These are phyloP conservation scores for Parus major DNA, from an alignment of 2,113 vertebrate species.

Conservation along the genomic window DNA sequence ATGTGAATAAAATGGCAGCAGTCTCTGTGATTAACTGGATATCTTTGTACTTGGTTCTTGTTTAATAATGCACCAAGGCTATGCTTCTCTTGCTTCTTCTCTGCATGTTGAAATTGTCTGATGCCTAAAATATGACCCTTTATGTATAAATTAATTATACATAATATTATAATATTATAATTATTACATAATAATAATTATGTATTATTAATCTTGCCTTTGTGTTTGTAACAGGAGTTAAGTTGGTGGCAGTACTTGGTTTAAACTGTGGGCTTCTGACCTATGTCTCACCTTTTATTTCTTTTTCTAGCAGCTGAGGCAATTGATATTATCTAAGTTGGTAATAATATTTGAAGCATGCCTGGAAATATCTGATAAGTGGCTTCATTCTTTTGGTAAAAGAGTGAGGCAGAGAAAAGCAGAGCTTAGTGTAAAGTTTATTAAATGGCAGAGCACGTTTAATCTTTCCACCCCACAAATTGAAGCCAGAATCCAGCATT, in stretches of 20 bases:
- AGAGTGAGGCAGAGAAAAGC: not conserved
- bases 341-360: conserved; percentile 16
- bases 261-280: not conserved
- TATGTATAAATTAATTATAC: too few species aligned
- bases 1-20: not conserved
- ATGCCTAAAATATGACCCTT: not conserved
- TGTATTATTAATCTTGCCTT: not conserved
- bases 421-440: conserved; percentile 12
- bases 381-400: conserved; percentile 35
- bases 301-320: not conserved
- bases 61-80: not conserved
- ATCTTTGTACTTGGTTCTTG: not conserved
- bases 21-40: not conserved
- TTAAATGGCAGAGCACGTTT: conserved; percentile 18
- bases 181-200: too few species aligned
- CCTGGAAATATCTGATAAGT: conserved; percentile 47
- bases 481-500: conserved; percentile 14
- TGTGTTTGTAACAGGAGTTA: not conserved
- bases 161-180: too few species aligned
- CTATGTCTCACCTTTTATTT: not conserved
- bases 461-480: not conserved
- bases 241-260: not conserved
- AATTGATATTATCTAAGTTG: not conserved
- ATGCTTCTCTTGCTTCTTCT: not conserved
- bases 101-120: not conserved